phyloP scores from a whole-genome alignment of 2,888 invertebrate genomes.

The Oscheius sp. region DNA sequence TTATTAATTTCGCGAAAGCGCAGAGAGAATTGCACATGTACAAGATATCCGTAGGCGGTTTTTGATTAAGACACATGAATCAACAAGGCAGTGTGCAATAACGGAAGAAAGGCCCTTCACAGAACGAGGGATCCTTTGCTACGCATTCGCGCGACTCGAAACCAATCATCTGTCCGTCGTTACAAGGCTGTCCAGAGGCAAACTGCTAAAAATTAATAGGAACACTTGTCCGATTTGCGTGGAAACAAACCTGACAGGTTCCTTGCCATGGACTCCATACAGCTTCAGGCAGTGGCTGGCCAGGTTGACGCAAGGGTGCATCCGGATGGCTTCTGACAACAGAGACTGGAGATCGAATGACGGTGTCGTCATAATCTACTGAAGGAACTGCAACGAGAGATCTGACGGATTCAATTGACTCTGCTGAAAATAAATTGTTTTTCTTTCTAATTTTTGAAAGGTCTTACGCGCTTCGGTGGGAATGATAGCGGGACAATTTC shows the following conservation, averaged over 20 bases:
- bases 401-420: slow-evolving; percentile 25
- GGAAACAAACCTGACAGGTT: slow-evolving; percentile 55
- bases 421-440: slow-evolving; percentile 3
- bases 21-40: slow-evolving; percentile 1
- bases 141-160: slow-evolving; percentile 70
- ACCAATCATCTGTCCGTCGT: slow-evolving; percentile 66
- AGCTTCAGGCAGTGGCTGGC: slow-evolving; percentile 36
- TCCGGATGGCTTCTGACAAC: background rate
- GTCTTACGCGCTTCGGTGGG: slow-evolving; percentile 32
- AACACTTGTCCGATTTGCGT: background rate
- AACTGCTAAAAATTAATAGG: slow-evolving; percentile 57
- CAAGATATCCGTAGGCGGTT: slow-evolving; percentile 18
- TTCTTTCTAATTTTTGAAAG: background rate
- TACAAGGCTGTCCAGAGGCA: slow-evolving; percentile 68
- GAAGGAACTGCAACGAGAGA: slow-evolving; percentile 13
- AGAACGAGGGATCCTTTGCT: slow-evolving; percentile 65
- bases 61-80: slow-evolving; percentile 18
- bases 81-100: slow-evolving; percentile 62
- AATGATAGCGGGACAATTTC: slow-evolving; percentile 49
- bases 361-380: slow-evolving; percentile 19
- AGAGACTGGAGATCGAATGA: slow-evolving; percentile 19
- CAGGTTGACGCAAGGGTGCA: background rate
- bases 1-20: background rate
- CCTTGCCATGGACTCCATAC: slow-evolving; percentile 67
- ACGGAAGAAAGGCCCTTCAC: slow-evolving; percentile 70